Conservation (phyloP, 2,797 vertebrate genomes). For the Aulostomus chinensis region DNA sequence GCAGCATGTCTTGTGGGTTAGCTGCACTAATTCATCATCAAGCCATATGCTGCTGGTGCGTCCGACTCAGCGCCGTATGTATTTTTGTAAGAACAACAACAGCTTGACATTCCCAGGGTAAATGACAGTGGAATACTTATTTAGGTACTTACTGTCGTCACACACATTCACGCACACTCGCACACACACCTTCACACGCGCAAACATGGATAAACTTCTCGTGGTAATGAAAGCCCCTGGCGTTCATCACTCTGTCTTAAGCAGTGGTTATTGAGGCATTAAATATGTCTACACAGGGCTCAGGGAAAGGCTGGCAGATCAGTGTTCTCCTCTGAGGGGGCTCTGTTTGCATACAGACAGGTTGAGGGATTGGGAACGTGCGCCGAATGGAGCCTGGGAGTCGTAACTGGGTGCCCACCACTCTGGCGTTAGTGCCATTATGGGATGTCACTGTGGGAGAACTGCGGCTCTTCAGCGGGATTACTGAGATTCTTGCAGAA, state of each 20-base stretch:
- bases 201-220: slow-evolving; percentile 49
- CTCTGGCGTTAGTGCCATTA: slow-evolving; percentile 79
- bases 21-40: slow-evolving; percentile 22
- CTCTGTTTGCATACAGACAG: slow-evolving; percentile 82
- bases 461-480: slow-evolving; percentile 78
- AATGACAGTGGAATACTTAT: slow-evolving; percentile 44
- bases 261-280: slow-evolving; percentile 81
- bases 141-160: slow-evolving; percentile 42
- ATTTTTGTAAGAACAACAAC: slow-evolving; percentile 40
- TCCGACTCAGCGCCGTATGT: slow-evolving; percentile 17
- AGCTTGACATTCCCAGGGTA: slow-evolving; percentile 48
- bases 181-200: slow-evolving; percentile 1
- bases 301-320: slow-evolving; percentile 74
- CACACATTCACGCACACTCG: slow-evolving; percentile 2
- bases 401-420: slow-evolving; percentile 75
- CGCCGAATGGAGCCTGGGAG: slow-evolving; percentile 69
- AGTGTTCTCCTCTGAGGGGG: slow-evolving; percentile 71
- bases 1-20: slow-evolving; percentile 14
- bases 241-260: slow-evolving; percentile 77
- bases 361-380: slow-evolving; percentile 72
- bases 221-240: slow-evolving; percentile 71
- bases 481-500: slow-evolving; percentile 79
- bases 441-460: slow-evolving; percentile 80
- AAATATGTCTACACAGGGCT: slow-evolving; percentile 81
- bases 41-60: slow-evolving; percentile 19